Evolutionary conservation across 2,113 vertebrate genomes (phyloP), one percentile per base, ranked within the genome.

Genomic region (Brachypteracias leptosomus): DNA sequence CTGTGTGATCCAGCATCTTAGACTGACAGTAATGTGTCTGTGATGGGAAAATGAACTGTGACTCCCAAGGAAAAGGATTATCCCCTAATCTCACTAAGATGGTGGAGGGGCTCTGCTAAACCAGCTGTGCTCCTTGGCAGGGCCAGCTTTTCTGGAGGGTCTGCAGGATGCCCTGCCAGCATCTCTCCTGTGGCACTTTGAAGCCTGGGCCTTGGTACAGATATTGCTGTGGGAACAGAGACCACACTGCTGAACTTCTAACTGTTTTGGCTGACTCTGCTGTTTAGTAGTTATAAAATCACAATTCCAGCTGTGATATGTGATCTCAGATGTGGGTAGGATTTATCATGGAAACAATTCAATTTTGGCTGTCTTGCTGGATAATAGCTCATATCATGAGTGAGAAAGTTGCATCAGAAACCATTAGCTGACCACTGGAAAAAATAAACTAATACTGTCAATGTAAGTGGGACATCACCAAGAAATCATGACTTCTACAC

Each of bases 291-390:
- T 63, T 90, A 38, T 59, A 85, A 89, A 89, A 90, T 85, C 63
- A 40, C 55, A 38, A 42, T 88, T 89, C 58, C 59, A 83, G 58
- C 67, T 74, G 85, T 44, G 51, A 35, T 89, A 71, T 47, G n/a
- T 70, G 36, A 89, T 82, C 46, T 80, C 75, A 88, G 85, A 82
- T 68, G 94, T 57, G 75, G 78, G 67, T 0, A 6, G 88, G 79
- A 90, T 88, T 94, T 94, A 73, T 83, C 85, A 76, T 66, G 82
- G 85, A 94, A 95, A 92, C 88, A 86, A 73, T 66, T 95, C 46
- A 5, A 16, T 83, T 85, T 62, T 92, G 75, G 40, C 94, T 70
- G 67, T 36, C 15, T 58, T 88, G n/a, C 42, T 88, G 82, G 28
- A 16, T 57, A 85, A 44, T 26, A 49, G 58, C 24, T 70, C 10